phyloP scores from a whole-genome alignment of 1,140 invertebrate species.

The Pararge aegeria region DNA sequence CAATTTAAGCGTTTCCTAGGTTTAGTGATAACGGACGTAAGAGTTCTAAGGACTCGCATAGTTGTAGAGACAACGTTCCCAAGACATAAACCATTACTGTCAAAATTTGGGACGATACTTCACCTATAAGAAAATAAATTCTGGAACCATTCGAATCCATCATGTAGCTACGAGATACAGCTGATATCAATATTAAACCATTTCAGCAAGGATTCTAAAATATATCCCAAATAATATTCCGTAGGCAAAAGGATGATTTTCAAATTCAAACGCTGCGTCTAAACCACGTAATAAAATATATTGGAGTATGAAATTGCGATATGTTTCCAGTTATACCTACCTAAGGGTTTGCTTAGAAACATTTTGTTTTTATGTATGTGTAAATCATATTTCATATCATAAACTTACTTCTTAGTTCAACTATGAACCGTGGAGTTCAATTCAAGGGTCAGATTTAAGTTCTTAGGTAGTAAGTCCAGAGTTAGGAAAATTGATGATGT shows the following conservation, averaged over 20 bases:
- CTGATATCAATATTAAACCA: constrained; percentile 12
- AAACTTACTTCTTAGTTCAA: no score
- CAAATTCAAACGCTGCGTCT: constrained; percentile 24
- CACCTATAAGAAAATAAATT: neutral
- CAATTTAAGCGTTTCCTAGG: no score
- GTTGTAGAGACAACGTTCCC: no score
- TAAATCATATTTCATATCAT: no score
- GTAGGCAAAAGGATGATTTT: constrained; percentile 24
- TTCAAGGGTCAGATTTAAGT: no score
- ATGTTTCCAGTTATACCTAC: neutral
- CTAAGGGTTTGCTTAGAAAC: neutral
- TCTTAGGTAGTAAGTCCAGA: no score
- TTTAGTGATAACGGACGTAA: no score
- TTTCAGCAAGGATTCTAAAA: constrained; percentile 5
- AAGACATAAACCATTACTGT: no score
- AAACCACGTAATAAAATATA: constrained; percentile 28
- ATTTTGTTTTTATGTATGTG: neutral
- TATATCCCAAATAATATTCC: constrained; percentile 14
- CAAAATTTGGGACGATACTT: neutral
- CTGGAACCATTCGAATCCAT: neutral
- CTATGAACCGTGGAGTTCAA: no score
- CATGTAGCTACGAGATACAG: neutral
- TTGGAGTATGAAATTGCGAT: constrained; percentile 12
- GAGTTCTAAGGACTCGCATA: no score
- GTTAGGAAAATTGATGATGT: no score